These are phyloP conservation scores for Galerucella calmariensis DNA, from an alignment of 2,888 invertebrate genomes.

Conservation along the genomic window DNA sequence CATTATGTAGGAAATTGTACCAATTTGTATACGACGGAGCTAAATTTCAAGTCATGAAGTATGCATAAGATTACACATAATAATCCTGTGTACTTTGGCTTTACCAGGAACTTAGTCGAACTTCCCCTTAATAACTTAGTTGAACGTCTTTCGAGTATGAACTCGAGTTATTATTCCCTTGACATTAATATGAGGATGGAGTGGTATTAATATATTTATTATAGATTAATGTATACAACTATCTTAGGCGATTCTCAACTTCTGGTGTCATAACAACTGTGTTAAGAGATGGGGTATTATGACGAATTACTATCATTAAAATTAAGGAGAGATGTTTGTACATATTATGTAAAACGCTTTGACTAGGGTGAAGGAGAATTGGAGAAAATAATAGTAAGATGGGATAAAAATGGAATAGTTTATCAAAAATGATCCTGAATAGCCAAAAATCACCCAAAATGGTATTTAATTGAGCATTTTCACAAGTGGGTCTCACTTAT, in stretches of 20 bases:
- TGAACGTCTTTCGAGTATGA: slow-evolving; percentile 13
- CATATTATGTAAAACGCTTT: too few relatives aligned
- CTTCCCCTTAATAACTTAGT: slow-evolving; percentile 11
- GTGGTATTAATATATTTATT: slow-evolving; percentile 6
- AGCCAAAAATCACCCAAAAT: too few relatives aligned
- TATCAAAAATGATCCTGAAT: too few relatives aligned
- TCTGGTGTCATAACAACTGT: not conserved
- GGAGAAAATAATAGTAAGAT: too few relatives aligned
- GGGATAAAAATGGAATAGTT: too few relatives aligned
- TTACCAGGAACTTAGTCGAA: slow-evolving; percentile 10
- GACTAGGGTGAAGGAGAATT: too few relatives aligned
- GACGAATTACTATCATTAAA: not conserved
- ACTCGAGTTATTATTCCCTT: slow-evolving; percentile 12
- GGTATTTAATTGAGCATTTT: too few relatives aligned
- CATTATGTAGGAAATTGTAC: not conserved
- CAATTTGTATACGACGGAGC: not conserved
- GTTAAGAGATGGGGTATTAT: not conserved
- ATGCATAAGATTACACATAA: slow-evolving; percentile 1
- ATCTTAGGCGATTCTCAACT: not conserved
- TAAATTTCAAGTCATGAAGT: slow-evolving; percentile 7
- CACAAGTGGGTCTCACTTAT: too few relatives aligned
- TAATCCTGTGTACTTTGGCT: slow-evolving; percentile 10
- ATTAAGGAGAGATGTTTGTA: too few relatives aligned
- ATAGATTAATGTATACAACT: slow-evolving; percentile 9
- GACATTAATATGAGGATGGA: slow-evolving; percentile 4